A percentile compares a stretch with the other conserved stretches of the same genome.
These are phyloP conservation scores for Sus cebifrons DNA, from an alignment of 2,797 vertebrate species.

Conservation along the genomic window DNA sequence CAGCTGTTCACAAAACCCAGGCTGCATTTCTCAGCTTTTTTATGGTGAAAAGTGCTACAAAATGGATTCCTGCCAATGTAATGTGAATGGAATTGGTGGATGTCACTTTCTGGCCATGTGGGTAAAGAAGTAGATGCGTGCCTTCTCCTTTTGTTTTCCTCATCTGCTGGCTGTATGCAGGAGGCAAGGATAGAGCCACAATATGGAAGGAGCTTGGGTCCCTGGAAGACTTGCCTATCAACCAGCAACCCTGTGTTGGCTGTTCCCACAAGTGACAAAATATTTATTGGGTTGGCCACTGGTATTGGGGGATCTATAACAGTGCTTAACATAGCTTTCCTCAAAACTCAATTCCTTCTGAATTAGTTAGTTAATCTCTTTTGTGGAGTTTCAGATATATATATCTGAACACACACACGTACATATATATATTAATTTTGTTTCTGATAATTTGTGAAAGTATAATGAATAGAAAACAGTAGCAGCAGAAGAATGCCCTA, in stretches of 20 bases:
- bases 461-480: background rate
- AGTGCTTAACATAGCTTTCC: background rate
- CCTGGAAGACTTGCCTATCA: background rate
- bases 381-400: background rate
- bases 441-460: constrained; percentile 39
- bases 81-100: background rate
- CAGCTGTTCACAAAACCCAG: background rate
- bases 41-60: background rate
- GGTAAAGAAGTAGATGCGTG: background rate
- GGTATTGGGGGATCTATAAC: background rate
- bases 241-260: background rate
- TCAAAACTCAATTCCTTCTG: background rate
- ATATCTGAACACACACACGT: background rate
- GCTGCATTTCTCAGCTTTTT: background rate
- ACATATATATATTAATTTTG: background rate
- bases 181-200: background rate
- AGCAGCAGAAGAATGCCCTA: background rate
- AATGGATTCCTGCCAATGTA: background rate
- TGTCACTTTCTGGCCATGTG: background rate
- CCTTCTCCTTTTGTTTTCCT: background rate
- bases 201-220: background rate
- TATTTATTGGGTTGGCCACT: background rate
- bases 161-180: background rate
- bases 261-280: background rate
- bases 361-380: background rate